These are phyloP conservation scores for Rhaphigaster nebulosa DNA, from an alignment of 2,888 invertebrate genomes.

Conservation along the genomic window DNA sequence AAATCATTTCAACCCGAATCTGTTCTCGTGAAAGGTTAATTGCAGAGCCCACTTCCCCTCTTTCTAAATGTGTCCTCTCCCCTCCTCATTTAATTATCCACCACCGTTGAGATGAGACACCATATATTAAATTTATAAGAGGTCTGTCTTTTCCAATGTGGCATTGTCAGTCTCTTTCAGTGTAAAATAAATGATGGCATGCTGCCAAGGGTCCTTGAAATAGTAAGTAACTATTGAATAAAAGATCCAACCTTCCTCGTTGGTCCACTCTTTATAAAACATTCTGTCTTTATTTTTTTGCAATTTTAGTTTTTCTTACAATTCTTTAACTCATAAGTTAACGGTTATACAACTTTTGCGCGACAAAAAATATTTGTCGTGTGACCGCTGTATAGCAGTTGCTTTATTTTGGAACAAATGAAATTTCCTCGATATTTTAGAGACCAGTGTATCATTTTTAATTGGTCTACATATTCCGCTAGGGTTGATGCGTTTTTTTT, in stretches of 20 bases:
- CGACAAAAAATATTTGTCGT: too few species aligned
- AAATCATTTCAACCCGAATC: slow-evolving; percentile 15
- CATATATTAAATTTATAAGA: slow-evolving; percentile 19
- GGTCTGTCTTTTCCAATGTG: slow-evolving; percentile 16
- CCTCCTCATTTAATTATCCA: not conserved
- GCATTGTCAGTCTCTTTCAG: slow-evolving; percentile 5
- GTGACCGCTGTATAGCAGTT: too few species aligned
- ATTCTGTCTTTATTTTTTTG: not conserved
- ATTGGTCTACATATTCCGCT: too few species aligned
- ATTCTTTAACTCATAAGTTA: not conserved
- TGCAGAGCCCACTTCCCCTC: slow-evolving; percentile 13
- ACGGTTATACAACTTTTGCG: too few species aligned
- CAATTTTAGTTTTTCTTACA: not conserved
- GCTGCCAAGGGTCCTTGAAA: not conserved
- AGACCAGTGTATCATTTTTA: too few species aligned
- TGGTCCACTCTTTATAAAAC: not conserved
- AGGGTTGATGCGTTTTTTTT: too few species aligned
- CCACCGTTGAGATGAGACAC: not conserved
- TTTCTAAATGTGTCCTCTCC: not conserved
- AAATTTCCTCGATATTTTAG: too few species aligned
- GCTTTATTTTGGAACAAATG: too few species aligned
- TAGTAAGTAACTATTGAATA: not conserved
- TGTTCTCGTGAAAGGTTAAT: slow-evolving; percentile 1
- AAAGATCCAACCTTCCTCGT: not conserved
- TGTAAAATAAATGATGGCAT: not conserved